Percentiles rank a stretch among this genome's conserved stretches.
phyloP scores from a whole-genome alignment of 2,113 vertebrate genomes.

The Gasterosteus nipponicus region DNA sequence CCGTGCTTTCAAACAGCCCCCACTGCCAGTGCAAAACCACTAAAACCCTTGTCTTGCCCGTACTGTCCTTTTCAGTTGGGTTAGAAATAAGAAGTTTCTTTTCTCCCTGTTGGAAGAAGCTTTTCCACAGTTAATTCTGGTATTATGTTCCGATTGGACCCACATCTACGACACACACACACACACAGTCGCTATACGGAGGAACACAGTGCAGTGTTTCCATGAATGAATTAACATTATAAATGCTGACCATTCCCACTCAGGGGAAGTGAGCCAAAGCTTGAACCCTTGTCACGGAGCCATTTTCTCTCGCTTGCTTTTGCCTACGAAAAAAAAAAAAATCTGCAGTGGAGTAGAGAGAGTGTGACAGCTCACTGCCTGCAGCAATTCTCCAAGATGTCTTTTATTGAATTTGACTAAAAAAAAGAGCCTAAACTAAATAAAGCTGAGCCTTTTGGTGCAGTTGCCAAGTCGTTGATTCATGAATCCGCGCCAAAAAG shows the following conservation, averaged over 20 bases:
- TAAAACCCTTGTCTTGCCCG: constrained; percentile 92
- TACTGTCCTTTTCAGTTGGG: constrained; percentile 92
- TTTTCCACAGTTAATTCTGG: constrained; percentile 71
- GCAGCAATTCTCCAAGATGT: constrained; percentile 40
- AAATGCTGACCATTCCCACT: constrained; percentile 63
- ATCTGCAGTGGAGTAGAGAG: constrained; percentile 33
- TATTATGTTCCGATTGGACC: constrained; percentile 64
- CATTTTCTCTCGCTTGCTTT: constrained; percentile 45
- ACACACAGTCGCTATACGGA: constrained; percentile 28
- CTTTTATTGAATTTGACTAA: constrained; percentile 46
- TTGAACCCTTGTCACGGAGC: constrained; percentile 57
- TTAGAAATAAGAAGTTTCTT: constrained; percentile 85
- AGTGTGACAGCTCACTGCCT: constrained; percentile 56
- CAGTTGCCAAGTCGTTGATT: constrained; percentile 39
- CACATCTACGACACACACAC: constrained; percentile 47
- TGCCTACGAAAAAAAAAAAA: constrained; percentile 20
- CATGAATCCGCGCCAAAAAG: constrained; percentile 23
- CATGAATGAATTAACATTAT: constrained; percentile 64
- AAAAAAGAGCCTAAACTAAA: constrained; percentile 56
- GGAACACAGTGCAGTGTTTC: constrained; percentile 62
- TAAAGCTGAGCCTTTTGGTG: constrained; percentile 50
- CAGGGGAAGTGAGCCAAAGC: constrained; percentile 44
- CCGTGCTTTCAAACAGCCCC: constrained; percentile 92
- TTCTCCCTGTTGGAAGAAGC: constrained; percentile 51
- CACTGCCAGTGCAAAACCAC: constrained; percentile 95